These are phyloP conservation scores for Indri indri DNA, from an alignment of 2,113 vertebrate species.

Conservation along the genomic window DNA sequence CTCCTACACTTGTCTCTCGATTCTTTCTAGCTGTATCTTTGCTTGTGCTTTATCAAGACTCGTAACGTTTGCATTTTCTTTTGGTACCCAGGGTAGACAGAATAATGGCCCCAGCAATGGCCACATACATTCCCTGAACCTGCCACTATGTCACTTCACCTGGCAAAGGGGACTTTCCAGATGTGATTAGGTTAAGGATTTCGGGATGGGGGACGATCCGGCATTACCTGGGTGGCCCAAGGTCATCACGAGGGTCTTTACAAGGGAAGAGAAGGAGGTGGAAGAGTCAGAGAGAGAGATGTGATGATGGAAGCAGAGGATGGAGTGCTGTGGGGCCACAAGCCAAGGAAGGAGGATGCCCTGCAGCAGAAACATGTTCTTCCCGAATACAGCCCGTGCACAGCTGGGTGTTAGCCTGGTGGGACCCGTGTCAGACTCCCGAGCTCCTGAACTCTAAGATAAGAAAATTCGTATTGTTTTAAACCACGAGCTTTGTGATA, in stretches of 20 bases:
- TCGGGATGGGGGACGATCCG: background rate
- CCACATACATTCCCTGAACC: background rate
- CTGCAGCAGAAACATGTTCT: background rate
- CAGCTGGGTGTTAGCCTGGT: background rate
- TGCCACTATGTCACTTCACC: background rate
- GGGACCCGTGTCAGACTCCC: background rate
- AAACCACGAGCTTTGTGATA: background rate
- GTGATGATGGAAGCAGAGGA: background rate
- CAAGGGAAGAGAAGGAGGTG: background rate
- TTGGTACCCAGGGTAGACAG: background rate
- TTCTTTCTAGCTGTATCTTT: background rate
- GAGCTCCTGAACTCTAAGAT: background rate
- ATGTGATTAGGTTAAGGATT: too few species aligned
- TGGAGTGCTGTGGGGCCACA: background rate
- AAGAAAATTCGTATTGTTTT: background rate
- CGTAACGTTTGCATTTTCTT: background rate
- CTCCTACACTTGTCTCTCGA: background rate
- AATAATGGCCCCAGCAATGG: background rate
- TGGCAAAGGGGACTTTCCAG: background rate
- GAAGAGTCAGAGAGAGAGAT: background rate
- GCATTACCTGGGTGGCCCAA: rapidly evolving
- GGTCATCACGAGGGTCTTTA: background rate
- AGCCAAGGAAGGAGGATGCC: background rate
- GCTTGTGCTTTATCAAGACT: background rate
- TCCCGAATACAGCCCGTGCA: rapidly evolving